Evolutionary conservation across 2,113 vertebrate species (phyloP).

Genomic region (Onychostruthus taczanowskii): DNA sequence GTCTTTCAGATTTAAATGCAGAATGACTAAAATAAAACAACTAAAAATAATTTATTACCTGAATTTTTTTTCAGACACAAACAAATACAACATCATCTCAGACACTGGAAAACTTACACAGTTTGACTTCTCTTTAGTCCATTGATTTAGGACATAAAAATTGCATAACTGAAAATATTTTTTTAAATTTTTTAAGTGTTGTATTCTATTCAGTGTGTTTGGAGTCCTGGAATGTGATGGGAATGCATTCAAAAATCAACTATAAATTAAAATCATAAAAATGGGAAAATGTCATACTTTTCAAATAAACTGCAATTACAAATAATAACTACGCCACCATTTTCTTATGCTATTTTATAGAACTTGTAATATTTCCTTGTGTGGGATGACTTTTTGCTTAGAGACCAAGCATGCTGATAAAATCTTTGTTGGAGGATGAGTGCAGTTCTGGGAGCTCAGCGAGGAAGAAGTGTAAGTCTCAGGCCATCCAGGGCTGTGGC

Average conservation of each 20-base stretch:
- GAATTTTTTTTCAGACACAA: not conserved
- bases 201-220: not conserved
- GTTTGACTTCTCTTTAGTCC: not conserved
- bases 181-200: not conserved
- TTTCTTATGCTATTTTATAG: not conserved
- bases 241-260: not conserved
- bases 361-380: not conserved
- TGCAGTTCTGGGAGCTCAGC: fast-evolving
- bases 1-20: not conserved
- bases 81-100: not conserved
- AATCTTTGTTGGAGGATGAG: not conserved
- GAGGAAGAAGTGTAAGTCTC: fast-evolving
- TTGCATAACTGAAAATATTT: not conserved
- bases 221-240: not conserved
- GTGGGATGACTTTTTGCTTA: not conserved
- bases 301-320: not conserved
- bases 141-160: not conserved
- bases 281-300: not conserved
- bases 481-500: not conserved
- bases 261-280: not conserved
- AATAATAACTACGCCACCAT: not conserved
- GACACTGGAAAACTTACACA: not conserved
- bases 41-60: not conserved
- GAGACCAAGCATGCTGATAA: not conserved
- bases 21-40: not conserved